A percentile compares a stretch with the other conserved stretches of the same genome.
Conservation (phyloP, 2,888 invertebrate genomes). For the Chrysomela aeneicollis region DNA sequence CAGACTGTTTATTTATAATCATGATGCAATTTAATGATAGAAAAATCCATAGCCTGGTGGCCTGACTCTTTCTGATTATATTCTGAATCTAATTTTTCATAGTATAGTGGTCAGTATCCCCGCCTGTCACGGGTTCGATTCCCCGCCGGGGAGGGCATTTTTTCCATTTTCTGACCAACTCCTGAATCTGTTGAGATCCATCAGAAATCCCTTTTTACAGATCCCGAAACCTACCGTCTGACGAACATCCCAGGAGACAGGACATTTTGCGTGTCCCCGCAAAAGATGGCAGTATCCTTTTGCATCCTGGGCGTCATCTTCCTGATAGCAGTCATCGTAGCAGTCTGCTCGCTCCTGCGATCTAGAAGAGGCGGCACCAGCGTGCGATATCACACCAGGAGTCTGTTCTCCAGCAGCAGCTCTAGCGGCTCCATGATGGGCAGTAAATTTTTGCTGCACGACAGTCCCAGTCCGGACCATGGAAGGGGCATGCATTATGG, state of each 20-base stretch:
- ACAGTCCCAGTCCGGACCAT: slow-evolving; percentile 69
- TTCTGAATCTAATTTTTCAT: neutral
- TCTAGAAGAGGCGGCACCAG: slow-evolving; percentile 65
- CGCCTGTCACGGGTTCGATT: no score
- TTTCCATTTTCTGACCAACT: neutral
- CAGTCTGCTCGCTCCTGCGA: slow-evolving; percentile 72
- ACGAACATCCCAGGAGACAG: slow-evolving; percentile 65
- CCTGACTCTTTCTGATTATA: no score
- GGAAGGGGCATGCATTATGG: slow-evolving; percentile 53
- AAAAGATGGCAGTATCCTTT: slow-evolving; percentile 79
- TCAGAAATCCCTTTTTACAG: slow-evolving; percentile 40
- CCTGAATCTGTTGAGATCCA: no score
- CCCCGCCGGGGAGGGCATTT: neutral
- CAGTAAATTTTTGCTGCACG: slow-evolving; percentile 68
- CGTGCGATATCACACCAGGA: slow-evolving; percentile 68
- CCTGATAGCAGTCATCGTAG: slow-evolving; percentile 74
- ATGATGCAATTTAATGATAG: no score
- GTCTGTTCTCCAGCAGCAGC: slow-evolving; percentile 69
- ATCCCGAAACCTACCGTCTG: slow-evolving; percentile 49
- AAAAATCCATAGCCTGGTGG: no score
- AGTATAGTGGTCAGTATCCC: no score
- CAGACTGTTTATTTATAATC: no score
- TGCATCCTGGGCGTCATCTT: slow-evolving; percentile 77
- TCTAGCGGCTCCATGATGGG: slow-evolving; percentile 67
- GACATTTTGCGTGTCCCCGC: slow-evolving; percentile 77